A percentile compares a stretch with the other conserved stretches of the same genome.
Conservation (phyloP, 2,888 invertebrate species). For the Cantharis rufa region DNA sequence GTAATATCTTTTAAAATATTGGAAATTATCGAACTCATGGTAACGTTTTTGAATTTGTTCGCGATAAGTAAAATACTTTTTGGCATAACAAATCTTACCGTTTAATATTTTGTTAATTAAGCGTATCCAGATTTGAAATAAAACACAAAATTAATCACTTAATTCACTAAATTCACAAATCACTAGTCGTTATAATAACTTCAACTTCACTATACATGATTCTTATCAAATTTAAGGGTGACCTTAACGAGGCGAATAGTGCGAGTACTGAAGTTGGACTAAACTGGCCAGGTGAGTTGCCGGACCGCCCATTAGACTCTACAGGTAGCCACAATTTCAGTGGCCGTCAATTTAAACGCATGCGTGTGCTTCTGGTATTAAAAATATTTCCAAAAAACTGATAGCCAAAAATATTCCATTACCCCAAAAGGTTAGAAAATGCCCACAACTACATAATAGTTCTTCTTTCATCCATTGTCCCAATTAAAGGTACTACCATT, state of each 20-base stretch:
- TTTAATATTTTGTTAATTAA: background rate
- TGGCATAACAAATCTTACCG: background rate
- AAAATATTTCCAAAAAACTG: constrained; percentile 23
- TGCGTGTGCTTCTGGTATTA: constrained; percentile 44
- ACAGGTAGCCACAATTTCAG: constrained; percentile 52
- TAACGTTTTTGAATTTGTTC: background rate
- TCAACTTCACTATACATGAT: constrained; percentile 26
- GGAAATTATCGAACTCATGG: background rate
- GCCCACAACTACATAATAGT: background rate
- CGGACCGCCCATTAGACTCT: constrained; percentile 51
- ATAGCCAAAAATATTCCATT: background rate
- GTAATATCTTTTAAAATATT: background rate
- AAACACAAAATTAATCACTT: background rate
- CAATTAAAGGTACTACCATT: background rate
- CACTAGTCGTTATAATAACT: constrained; percentile 15
- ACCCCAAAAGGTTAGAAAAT: background rate
- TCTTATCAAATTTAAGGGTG: constrained; percentile 24
- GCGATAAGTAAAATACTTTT: background rate
- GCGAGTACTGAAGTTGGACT: constrained; percentile 52
- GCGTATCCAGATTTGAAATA: constrained; percentile 4
- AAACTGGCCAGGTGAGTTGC: constrained; percentile 51
- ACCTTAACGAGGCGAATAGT: constrained; percentile 42
- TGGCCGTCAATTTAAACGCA: constrained; percentile 48
- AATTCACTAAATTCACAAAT: constrained; percentile 7
- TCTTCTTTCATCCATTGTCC: background rate